phyloP scores from a whole-genome alignment of 2,888 invertebrate species.

The Epistrophella euchroma region DNA sequence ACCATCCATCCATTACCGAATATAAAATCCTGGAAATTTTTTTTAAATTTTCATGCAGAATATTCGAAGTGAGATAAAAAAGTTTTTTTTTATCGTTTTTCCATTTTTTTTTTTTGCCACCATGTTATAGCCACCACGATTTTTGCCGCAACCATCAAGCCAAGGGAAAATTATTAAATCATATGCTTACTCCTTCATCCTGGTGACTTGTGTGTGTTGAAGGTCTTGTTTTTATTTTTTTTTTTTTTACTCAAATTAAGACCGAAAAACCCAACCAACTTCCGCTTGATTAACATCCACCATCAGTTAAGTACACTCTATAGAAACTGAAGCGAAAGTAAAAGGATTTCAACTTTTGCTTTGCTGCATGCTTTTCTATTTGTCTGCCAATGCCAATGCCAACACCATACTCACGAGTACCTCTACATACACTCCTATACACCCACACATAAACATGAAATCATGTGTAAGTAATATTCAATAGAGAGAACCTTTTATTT shows the following conservation, averaged over 20 bases:
- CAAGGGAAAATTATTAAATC: constrained; percentile 53
- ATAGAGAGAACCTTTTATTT: constrained; percentile 66
- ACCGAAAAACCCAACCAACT: constrained; percentile 42
- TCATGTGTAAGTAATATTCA: constrained; percentile 68
- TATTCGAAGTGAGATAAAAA: background rate
- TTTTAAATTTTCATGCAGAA: constrained; percentile 42
- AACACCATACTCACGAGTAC: background rate
- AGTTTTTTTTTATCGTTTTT: background rate
- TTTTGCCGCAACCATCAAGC: constrained; percentile 26
- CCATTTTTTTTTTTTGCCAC: too few relatives aligned
- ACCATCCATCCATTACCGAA: constrained; percentile 10
- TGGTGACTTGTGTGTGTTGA: background rate
- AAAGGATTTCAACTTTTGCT: constrained; percentile 35
- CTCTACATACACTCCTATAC: background rate
- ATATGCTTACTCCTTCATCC: background rate
- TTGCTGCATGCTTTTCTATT: background rate
- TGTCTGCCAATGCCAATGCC: constrained; percentile 2
- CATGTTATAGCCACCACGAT: background rate
- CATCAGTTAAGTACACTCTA: constrained; percentile 4
- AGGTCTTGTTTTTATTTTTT: background rate
- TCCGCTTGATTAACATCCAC: constrained; percentile 59
- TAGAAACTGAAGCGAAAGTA: constrained; percentile 8
- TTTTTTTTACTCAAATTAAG: constrained; percentile 1
- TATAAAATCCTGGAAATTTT: constrained; percentile 7
- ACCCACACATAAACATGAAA: constrained; percentile 39